A percentile compares a stretch with the other conserved stretches of the same genome.
These are phyloP conservation scores for Passer montanus DNA, from an alignment of 2,113 vertebrate species.

Conservation along the genomic window DNA sequence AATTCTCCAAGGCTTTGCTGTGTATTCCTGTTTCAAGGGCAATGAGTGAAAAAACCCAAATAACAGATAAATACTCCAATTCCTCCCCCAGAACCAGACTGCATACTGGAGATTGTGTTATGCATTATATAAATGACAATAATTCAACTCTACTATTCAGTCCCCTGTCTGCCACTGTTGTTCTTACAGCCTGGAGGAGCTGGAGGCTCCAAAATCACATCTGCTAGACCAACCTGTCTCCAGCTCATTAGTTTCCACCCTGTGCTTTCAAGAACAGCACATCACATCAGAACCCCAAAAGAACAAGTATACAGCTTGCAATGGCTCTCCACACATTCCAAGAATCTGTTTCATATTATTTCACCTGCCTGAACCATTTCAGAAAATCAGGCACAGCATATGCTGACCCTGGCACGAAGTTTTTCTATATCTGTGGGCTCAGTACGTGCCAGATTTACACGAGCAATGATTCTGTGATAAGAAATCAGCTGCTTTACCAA, in stretches of 20 bases:
- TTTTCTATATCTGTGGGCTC: background rate
- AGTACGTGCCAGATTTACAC: background rate
- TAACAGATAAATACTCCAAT: background rate
- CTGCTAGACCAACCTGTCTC: background rate
- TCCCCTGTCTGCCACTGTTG: background rate
- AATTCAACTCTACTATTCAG: background rate
- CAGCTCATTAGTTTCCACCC: background rate
- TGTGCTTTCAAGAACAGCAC: background rate
- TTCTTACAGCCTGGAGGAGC: background rate
- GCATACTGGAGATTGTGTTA: background rate
- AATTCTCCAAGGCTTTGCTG: background rate
- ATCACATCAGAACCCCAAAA: background rate
- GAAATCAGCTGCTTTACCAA: conserved; percentile 77
- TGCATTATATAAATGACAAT: background rate
- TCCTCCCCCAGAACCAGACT: background rate
- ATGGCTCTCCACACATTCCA: background rate
- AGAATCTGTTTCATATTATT: background rate
- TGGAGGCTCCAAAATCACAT: background rate
- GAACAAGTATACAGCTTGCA: background rate
- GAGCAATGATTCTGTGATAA: background rate
- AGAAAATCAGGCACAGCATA: background rate
- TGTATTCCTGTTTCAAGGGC: background rate
- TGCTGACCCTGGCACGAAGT: background rate
- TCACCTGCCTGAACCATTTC: background rate
- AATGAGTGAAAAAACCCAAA: background rate